A percentile compares a stretch with the other conserved stretches of the same genome.
phyloP scores from a whole-genome alignment of 2,888 invertebrate genomes.

The Deroplatys truncata region DNA sequence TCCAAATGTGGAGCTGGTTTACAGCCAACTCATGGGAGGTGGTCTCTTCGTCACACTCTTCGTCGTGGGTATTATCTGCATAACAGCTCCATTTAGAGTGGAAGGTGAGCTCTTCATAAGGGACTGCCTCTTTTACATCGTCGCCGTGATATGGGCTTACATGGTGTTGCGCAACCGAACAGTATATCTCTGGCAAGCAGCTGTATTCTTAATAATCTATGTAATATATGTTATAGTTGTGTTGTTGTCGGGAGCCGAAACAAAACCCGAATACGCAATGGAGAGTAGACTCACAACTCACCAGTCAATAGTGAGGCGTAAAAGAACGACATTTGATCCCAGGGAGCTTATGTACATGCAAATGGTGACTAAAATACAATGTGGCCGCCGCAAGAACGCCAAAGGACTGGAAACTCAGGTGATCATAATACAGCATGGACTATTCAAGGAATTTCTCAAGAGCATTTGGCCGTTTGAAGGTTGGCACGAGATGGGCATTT shows the following conservation, averaged over 20 bases:
- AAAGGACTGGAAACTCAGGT: background rate
- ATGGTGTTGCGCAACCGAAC: background rate
- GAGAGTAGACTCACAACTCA: background rate
- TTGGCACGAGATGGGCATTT: background rate
- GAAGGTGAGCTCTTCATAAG: conserved; percentile 50
- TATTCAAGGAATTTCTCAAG: background rate
- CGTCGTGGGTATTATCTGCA: conserved; percentile 48
- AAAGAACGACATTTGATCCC: background rate
- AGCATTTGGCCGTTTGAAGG: background rate
- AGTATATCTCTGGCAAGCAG: background rate
- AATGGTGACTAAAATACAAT: background rate
- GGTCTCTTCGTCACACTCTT: conserved; percentile 53
- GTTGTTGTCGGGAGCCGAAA: background rate
- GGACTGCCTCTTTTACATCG: conserved; percentile 50
- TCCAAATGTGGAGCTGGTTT: conserved; percentile 40
- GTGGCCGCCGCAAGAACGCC: background rate
- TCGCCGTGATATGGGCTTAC: conserved; percentile 14
- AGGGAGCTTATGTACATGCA: background rate
- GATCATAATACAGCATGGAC: background rate
- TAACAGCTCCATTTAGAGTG: conserved; percentile 45
- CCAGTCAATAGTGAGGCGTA: background rate
- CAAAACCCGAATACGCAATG: background rate
- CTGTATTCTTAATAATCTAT: background rate
- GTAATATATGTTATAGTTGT: background rate
- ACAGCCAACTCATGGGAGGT: conserved; percentile 46